These are phyloP conservation scores for Pollenia angustigena DNA, from an alignment of 2,888 invertebrate genomes.

Conservation along the genomic window DNA sequence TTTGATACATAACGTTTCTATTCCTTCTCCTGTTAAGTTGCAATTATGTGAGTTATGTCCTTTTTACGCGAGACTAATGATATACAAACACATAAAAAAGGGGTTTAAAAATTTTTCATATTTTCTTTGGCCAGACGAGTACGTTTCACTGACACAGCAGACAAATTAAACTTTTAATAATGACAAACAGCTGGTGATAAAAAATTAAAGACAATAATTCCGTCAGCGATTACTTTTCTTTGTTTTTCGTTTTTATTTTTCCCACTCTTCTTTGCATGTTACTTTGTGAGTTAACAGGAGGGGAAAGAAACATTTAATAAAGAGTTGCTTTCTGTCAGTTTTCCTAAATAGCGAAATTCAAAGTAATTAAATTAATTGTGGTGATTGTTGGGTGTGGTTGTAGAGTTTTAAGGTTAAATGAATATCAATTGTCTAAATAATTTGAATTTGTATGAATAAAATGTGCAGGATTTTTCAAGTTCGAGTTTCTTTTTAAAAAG, in stretches of 20 bases:
- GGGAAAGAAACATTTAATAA: neutral
- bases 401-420: too few relatives aligned
- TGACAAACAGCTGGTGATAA: conserved; percentile 75
- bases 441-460: too few relatives aligned
- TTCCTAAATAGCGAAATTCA: too few relatives aligned
- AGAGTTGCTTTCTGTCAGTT: neutral
- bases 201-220: conserved; percentile 80
- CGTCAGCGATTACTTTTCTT: conserved; percentile 73
- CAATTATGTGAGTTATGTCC: too few relatives aligned
- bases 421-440: too few relatives aligned
- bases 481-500: too few relatives aligned
- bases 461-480: too few relatives aligned
- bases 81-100: too few relatives aligned
- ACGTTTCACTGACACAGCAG: neutral
- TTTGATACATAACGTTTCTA: too few relatives aligned
- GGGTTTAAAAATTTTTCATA: neutral
- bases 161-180: conserved; percentile 5
- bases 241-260: neutral
- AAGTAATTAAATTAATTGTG: neutral
- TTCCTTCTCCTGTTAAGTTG: too few relatives aligned
- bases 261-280: neutral
- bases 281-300: neutral
- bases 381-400: neutral
- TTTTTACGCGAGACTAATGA: too few relatives aligned
- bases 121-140: neutral